Base-by-base conservation (phyloP, 2,888 invertebrate species). In the Molanna angustata region DNA sequence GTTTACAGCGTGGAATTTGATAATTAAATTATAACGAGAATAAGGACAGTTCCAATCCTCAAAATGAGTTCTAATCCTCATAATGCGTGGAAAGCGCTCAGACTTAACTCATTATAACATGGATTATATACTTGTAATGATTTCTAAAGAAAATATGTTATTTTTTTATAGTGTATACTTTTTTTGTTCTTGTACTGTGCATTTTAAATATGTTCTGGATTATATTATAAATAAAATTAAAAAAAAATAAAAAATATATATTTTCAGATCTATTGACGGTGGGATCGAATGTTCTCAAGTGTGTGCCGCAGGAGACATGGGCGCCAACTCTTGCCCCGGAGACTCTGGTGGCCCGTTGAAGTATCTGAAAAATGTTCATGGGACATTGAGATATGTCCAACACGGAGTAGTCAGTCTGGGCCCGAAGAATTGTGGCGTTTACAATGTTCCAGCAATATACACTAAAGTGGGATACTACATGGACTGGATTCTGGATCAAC, bases 271-370 rank as follows among this genome's bases (percentile, higher is more conserved):
- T 6, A 19, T 21, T 1, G 19, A 20, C 1, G 51, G 37, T 7
- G 32, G 33, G 1, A 22, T 59, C 2, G 56, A 56, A 4, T 42
- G 42, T 18, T 43, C 47, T 9, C 52, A 52, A 61, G 53, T 84
- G 2, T 85, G 84, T 64, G 82, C 83, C 1, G 84, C 84, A 1
- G 84, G 83, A 1, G 69, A 69, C 40, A 64, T 62, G 16, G 78
- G 76, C 1, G 73, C 74, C 59, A 83, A 84, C 65, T 80, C 83
- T 1, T 85, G 84, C 62, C 67, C 72, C 32, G 83, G 84, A 0
- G 84, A 84, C 62, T 82, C 82, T 20, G 85, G 85, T 0, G 85
- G 85, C 0, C 83, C 85, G 0, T 69, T 85, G 2, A 82, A 82
- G 75, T 65, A 64, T 7, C 64, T 70, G 4, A 67, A 64, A 17